A percentile compares a stretch with the other conserved stretches of the same genome.
These are phyloP conservation scores for Oscheius sp. DNA, from an alignment of 2,888 invertebrate genomes.

Conservation along the genomic window DNA sequence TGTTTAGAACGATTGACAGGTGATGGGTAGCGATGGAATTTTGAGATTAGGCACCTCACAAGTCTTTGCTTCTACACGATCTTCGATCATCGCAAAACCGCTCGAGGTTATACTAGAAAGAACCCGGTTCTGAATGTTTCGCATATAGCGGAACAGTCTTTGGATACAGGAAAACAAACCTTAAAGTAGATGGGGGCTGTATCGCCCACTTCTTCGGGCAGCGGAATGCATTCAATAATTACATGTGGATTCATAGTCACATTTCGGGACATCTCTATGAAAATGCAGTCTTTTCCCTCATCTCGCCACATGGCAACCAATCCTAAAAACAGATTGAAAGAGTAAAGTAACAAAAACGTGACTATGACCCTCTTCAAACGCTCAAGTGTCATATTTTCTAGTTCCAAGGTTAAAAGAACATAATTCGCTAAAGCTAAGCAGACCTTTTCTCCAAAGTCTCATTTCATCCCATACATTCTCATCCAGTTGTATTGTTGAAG, in stretches of 20 bases:
- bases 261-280: slow-evolving; percentile 86
- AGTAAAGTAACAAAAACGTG: too few relatives aligned
- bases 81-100: neutral
- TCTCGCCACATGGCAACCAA: slow-evolving; percentile 82
- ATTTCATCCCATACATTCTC: slow-evolving; percentile 94
- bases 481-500: slow-evolving; percentile 85
- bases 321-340: too few relatives aligned
- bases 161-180: slow-evolving; percentile 70
- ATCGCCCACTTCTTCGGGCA: slow-evolving; percentile 84
- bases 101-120: neutral
- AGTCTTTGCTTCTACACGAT: neutral
- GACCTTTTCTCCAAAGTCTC: slow-evolving; percentile 79
- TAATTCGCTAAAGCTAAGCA: neutral
- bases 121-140: neutral
- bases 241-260: slow-evolving; percentile 80
- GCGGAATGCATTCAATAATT: slow-evolving; percentile 86
- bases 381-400: neutral
- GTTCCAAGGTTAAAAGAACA: neutral
- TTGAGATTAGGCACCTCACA: neutral
- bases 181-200: slow-evolving; percentile 94
- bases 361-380: too few relatives aligned
- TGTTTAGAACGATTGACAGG: neutral
- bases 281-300: slow-evolving; percentile 82
- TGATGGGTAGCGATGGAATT: slow-evolving; percentile 1
- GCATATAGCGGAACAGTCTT: too few relatives aligned